Evolutionary conservation across 2,113 vertebrate species (phyloP).

Genomic region (Pseudonaja textilis): DNA sequence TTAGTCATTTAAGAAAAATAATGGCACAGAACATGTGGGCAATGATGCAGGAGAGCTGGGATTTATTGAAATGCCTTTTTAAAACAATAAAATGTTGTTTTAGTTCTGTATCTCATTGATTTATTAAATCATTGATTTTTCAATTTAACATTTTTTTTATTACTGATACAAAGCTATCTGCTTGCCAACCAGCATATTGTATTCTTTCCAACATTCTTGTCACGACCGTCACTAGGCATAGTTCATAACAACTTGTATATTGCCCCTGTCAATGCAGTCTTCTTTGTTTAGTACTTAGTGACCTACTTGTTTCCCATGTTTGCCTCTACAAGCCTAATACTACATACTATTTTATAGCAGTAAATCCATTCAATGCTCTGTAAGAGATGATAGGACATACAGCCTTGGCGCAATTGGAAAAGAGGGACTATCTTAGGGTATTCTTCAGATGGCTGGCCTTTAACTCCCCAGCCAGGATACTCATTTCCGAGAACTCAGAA

Average conservation of each 20-base stretch:
- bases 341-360: background rate
- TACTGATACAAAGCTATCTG: background rate
- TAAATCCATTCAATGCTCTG: background rate
- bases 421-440: background rate
- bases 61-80: background rate
- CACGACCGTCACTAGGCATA: background rate
- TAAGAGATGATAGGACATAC: background rate
- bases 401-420: background rate
- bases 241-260: background rate
- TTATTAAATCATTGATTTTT: slow-evolving; percentile 4
- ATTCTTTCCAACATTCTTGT: background rate
- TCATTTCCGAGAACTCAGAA: background rate
- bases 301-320: background rate
- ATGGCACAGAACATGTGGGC: slow-evolving; percentile 13
- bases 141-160: background rate
- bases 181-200: background rate
- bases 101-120: background rate
- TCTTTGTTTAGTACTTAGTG: background rate
- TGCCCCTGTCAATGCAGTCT: background rate
- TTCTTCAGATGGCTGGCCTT: background rate
- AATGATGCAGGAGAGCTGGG: background rate
- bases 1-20: slow-evolving; percentile 30
- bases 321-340: background rate
- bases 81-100: slow-evolving; percentile 10
- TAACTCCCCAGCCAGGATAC: background rate